These are phyloP conservation scores for Apodemus speciosus DNA, from an alignment of 2,113 vertebrate genomes.

Conservation along the genomic window DNA sequence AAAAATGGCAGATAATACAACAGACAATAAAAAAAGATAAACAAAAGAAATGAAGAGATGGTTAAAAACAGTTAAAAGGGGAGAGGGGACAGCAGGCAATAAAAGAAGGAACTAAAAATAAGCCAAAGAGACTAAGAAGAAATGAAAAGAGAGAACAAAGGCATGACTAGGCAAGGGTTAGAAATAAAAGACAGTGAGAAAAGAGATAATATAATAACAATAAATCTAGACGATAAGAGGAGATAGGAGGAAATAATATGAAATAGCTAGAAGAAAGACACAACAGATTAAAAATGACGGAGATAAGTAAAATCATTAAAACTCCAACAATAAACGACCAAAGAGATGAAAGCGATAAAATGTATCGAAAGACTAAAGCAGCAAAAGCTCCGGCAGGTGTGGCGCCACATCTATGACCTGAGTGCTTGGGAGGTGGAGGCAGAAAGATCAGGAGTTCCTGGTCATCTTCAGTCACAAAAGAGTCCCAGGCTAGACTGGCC, in stretches of 20 bases:
- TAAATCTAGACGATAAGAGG: constrained; percentile 73
- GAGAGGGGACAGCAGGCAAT: not conserved
- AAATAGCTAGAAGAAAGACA: constrained; percentile 68
- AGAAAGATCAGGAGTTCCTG: too few species aligned
- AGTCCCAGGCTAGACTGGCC: not conserved
- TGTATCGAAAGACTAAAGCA: constrained; percentile 51
- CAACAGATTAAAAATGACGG: constrained; percentile 68
- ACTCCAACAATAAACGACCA: constrained; percentile 56
- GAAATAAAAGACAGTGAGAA: constrained; percentile 63
- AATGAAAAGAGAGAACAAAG: constrained; percentile 76
- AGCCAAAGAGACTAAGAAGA: constrained; percentile 67
- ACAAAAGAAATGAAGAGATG: constrained; percentile 71
- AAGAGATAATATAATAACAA: constrained; percentile 71
- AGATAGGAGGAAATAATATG: constrained; percentile 64
- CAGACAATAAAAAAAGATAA: constrained; percentile 65
- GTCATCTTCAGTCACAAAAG: not conserved
- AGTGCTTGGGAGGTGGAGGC: not conserved
- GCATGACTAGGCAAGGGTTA: constrained; percentile 62
- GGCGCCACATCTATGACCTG: not conserved
- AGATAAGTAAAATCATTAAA: constrained; percentile 75
- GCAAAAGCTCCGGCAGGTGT: not conserved
- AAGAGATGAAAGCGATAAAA: constrained; percentile 75
- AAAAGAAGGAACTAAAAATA: constrained; percentile 72
- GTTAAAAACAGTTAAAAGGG: not conserved
- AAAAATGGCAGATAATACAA: constrained; percentile 57